Evolutionary conservation across 30 jellyfish, hydroid and myxozoan species (phyloP).

Genomic region (Mastigias papua): DNA sequence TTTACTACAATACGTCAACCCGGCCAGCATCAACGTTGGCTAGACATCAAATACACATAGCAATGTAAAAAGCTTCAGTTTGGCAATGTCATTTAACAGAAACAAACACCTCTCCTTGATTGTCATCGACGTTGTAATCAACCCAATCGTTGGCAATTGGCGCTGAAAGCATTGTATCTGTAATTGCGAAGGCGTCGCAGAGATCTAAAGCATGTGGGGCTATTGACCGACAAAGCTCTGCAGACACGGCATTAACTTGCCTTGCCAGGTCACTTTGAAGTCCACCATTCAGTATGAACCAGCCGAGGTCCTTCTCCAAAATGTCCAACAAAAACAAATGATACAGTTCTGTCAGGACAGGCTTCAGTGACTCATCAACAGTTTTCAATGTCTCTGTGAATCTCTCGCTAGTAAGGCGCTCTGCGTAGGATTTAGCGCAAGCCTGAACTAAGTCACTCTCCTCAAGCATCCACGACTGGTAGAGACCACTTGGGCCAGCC

Average conservation of each 20-base stretch:
- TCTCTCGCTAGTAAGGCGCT: constrained; percentile 83
- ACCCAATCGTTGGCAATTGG: constrained; percentile 96
- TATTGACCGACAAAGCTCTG: constrained; percentile 72
- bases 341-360: constrained; percentile 56
- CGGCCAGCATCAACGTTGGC: background rate
- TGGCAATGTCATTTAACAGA: background rate
- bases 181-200: constrained; percentile 85
- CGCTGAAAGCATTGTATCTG: constrained; percentile 92
- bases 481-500: constrained; percentile 80
- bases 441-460: constrained; percentile 90
- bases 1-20: background rate
- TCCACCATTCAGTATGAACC: constrained; percentile 80
- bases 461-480: constrained; percentile 91
- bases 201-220: constrained; percentile 88
- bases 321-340: constrained; percentile 73
- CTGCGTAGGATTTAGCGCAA: constrained; percentile 86
- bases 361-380: constrained; percentile 82
- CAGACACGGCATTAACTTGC: constrained; percentile 56
- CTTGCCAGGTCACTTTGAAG: constrained; percentile 63
- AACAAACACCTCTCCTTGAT: constrained; percentile 84
- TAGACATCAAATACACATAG: background rate
- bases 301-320: constrained; percentile 77
- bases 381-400: constrained; percentile 57
- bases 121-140: constrained; percentile 85
- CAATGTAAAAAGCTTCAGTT: background rate